Conservation (phyloP, 2,113 vertebrate species). For the Holacanthus passer region DNA sequence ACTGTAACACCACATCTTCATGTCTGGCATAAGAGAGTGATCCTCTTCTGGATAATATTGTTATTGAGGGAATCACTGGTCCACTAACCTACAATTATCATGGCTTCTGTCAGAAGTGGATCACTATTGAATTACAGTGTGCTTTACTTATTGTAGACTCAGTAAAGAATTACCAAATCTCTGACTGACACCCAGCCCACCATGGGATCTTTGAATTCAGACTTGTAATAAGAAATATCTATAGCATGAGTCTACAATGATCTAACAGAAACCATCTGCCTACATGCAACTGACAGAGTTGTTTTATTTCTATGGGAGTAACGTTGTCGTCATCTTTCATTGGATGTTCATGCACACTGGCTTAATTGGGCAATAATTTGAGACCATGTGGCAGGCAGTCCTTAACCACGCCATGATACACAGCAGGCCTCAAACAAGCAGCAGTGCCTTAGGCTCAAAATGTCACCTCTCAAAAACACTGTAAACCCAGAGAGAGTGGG, state of each 20-base stretch:
- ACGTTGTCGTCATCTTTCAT: constrained; percentile 40
- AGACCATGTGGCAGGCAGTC: constrained; percentile 61
- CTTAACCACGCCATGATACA: constrained; percentile 52
- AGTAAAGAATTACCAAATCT: background rate
- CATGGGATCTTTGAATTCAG: background rate
- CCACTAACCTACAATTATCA: constrained; percentile 39
- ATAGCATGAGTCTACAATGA: constrained; percentile 3
- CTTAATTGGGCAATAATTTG: constrained; percentile 70
- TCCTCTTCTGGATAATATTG: constrained; percentile 23
- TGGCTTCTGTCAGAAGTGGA: constrained; percentile 34
- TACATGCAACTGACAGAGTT: constrained; percentile 11
- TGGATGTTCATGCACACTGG: constrained; percentile 41
- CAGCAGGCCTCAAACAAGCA: constrained; percentile 67
- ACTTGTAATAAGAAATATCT: background rate
- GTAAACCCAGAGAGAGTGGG: constrained; percentile 36
- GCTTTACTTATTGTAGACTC: constrained; percentile 9
- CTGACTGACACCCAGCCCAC: background rate
- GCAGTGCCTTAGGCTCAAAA: constrained; percentile 47
- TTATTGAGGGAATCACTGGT: constrained; percentile 36
- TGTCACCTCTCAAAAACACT: constrained; percentile 66
- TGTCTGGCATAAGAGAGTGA: constrained; percentile 33
- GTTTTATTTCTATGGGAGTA: constrained; percentile 44
- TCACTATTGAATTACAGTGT: constrained; percentile 9
- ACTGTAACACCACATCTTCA: constrained; percentile 42
- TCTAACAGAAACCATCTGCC: constrained; percentile 16